Percentiles rank a stretch among this genome's conserved stretches.
phyloP scores from a whole-genome alignment of 2,888 invertebrate genomes.

The Erpobdella octoculata region DNA sequence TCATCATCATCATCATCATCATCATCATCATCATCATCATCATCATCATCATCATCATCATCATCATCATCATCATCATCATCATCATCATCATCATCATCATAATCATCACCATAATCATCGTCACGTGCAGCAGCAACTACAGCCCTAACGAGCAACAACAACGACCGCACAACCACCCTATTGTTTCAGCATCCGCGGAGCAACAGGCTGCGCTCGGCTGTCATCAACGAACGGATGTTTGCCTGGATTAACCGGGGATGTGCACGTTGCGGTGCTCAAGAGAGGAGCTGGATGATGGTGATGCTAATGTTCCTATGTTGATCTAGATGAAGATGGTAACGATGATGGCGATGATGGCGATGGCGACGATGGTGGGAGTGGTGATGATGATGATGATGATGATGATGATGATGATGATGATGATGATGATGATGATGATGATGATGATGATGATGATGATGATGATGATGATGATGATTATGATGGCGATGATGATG shows the following conservation, averaged over 20 bases:
- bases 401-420: constrained; percentile 28
- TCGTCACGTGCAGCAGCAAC: not conserved
- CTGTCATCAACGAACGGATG: not conserved
- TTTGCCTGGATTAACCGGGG: constrained; percentile 4
- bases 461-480: constrained; percentile 24
- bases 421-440: constrained; percentile 27
- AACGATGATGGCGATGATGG: not conserved
- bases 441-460: constrained; percentile 8
- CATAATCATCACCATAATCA: not conserved
- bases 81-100: constrained; percentile 26
- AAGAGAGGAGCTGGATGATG: too few relatives aligned
- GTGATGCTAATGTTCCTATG: not conserved
- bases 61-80: constrained; percentile 22
- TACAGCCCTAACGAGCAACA: too few relatives aligned
- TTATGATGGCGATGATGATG: constrained; percentile 17
- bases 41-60: not conserved
- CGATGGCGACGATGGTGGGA: not conserved
- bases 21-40: constrained; percentile 15
- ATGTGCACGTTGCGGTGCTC: not conserved
- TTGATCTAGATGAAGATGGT: constrained; percentile 6
- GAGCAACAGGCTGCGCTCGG: constrained; percentile 9
- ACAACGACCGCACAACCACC: not conserved
- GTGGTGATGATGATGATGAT: constrained; percentile 24
- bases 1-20: constrained; percentile 22
- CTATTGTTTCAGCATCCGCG: not conserved